Base-by-base conservation (phyloP, 2,797 vertebrate species). In the Helostoma temminkii region DNA sequence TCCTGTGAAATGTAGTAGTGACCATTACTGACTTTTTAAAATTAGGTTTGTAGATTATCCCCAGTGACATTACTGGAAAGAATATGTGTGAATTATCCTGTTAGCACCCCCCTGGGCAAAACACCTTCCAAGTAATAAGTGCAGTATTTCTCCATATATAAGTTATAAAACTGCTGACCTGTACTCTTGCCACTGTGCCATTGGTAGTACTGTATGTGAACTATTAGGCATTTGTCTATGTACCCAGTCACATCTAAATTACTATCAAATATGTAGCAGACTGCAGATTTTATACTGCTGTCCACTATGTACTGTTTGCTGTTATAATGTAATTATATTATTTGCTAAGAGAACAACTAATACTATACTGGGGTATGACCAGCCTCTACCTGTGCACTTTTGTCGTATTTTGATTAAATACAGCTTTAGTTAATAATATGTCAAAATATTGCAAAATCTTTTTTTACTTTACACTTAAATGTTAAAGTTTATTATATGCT, bases 81-180 rank as follows among this genome's bases (percentile, higher is more conserved):
- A 49, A 28, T 28, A 32, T 15, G 11, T 10, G 16, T 36, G n/a
- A 12, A 58, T 58, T 41, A 34, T 42, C 16, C 2, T 34, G 14
- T 34, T 11, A 39, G 24, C 15, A 3, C 1, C 10, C 41, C n/a
- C 5, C 3, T 24, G 8, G 24, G 28, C 6, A 43, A 83, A 78
- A 46, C 52, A 58, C 42, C 34, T 32, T 50, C 46, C 18, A 61
- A 73, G 71, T 78, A 86, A 80, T 73, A 57, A 73, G 28, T 60
- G 74, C 50, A 78, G 54, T 77, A 71, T 84, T 77, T 78, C 68
- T 67, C 57, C 25, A 43, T 49, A 28, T 14, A 12, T 52, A 50
- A 62, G 37, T 48, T 60, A 34, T 24, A 78, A 53, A 75, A 58
- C 32, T 67, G 80, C 73, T 87, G 76, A 83, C 73, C 71, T 63